Evolutionary conservation across 2,113 vertebrate genomes (phyloP).

Genomic region (Osmerus eperlanus): DNA sequence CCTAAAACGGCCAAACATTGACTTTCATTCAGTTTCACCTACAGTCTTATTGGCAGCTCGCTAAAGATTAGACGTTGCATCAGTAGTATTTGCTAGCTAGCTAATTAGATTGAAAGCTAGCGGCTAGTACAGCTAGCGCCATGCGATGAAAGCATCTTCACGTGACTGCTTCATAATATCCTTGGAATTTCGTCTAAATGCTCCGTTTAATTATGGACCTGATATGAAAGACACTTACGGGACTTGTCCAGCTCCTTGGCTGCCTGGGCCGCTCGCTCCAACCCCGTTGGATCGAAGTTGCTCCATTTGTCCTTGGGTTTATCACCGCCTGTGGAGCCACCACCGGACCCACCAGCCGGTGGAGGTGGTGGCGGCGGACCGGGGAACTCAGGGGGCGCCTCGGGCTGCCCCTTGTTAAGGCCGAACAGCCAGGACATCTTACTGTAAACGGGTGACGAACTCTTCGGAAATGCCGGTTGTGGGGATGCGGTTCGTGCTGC

Average conservation of each 20-base stretch:
- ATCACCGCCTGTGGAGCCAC: slow-evolving; percentile 68
- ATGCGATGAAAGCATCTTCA: too few relatives aligned
- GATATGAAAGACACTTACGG: slow-evolving; percentile 73
- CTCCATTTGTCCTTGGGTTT: slow-evolving; percentile 99
- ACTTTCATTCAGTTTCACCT: background rate
- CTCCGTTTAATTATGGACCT: too few relatives aligned
- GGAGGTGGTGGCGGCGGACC: slow-evolving; percentile 56
- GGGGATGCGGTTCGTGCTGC: background rate
- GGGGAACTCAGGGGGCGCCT: slow-evolving; percentile 59
- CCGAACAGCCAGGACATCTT: slow-evolving; percentile 95
- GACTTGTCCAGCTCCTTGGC: slow-evolving; percentile 93
- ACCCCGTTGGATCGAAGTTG: slow-evolving; percentile 97
- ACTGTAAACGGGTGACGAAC: background rate
- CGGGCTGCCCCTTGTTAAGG: slow-evolving; percentile 76
- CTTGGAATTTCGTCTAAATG: too few relatives aligned
- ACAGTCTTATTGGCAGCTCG: background rate
- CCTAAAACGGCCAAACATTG: background rate
- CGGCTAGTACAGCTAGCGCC: background rate
- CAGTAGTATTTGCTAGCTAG: background rate
- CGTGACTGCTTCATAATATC: too few relatives aligned
- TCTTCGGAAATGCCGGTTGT: slow-evolving; percentile 18
- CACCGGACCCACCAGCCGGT: slow-evolving; percentile 66
- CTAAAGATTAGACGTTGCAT: background rate
- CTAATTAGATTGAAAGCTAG: background rate
- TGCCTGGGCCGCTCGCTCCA: slow-evolving; percentile 92